Evolutionary conservation across 2,113 vertebrate species (phyloP).

Genomic region (Ornithorhynchus anatinus): DNA sequence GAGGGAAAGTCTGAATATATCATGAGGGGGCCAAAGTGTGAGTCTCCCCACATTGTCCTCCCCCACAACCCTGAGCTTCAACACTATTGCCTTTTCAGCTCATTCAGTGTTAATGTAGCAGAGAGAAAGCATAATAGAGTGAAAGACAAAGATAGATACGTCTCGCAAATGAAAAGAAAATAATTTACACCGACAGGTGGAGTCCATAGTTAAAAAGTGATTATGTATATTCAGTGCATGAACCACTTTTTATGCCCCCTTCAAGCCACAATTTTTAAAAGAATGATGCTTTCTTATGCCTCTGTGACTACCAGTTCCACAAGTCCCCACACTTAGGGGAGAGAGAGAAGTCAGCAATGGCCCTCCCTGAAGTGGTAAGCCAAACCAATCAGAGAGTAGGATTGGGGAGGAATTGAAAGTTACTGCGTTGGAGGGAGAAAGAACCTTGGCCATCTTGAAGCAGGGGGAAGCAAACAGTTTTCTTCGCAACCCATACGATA

Average conservation of each 20-base stretch:
- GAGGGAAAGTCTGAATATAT: conserved; percentile 20
- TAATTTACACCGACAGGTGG: conserved; percentile 18
- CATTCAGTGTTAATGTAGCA: conserved; percentile 29
- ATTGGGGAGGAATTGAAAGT: too few relatives aligned
- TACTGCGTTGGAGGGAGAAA: too few relatives aligned
- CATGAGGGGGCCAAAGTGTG: not conserved
- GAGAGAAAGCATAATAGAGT: conserved; percentile 26
- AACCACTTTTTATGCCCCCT: not conserved
- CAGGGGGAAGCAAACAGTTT: too few relatives aligned
- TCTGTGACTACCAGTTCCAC: too few relatives aligned
- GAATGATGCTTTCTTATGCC: conserved; percentile 15
- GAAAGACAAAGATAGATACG: conserved; percentile 35
- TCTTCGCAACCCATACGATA: too few relatives aligned
- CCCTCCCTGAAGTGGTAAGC: too few relatives aligned
- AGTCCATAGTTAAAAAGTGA: conserved; percentile 27
- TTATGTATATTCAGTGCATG: not conserved
- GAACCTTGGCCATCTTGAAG: too few relatives aligned
- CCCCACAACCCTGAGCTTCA: not conserved
- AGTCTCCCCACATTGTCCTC: not conserved
- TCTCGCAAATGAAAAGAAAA: conserved; percentile 34
- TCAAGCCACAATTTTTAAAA: conserved; percentile 7
- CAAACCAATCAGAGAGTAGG: too few relatives aligned
- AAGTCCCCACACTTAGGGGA: too few relatives aligned
- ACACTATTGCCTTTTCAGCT: conserved; percentile 38
- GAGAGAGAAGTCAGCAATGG: too few relatives aligned